phyloP scores from a whole-genome alignment of 92 coral and sea anemone genomes.

The Meandrina meandrites region DNA sequence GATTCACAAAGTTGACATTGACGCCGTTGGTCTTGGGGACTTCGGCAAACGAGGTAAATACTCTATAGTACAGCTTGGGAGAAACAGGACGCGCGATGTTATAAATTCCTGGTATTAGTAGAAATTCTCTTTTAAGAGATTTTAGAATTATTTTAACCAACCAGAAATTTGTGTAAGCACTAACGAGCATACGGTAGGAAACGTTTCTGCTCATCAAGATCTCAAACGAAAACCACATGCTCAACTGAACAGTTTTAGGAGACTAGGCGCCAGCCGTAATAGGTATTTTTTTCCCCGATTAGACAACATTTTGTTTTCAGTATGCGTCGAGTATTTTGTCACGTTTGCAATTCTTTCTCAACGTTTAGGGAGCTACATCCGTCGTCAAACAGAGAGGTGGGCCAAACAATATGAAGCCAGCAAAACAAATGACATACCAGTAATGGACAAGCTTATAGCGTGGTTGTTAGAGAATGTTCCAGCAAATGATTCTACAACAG shows the following conservation, averaged over 20 bases:
- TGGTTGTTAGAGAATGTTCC: constrained; percentile 82
- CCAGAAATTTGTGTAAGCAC: not conserved
- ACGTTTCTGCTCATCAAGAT: not conserved
- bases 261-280: not conserved
- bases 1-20: constrained; percentile 92
- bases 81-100: not conserved
- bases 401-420: constrained; percentile 94
- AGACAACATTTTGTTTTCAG: not conserved
- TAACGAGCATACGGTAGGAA: not conserved
- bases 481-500: constrained; percentile 79
- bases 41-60: constrained; percentile 85
- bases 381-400: constrained; percentile 92
- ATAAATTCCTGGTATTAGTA: not conserved
- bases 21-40: constrained; percentile 80
- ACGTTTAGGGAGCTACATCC: constrained; percentile 77
- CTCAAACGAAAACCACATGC: not conserved
- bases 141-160: not conserved
- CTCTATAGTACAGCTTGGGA: not conserved
- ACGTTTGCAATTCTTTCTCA: not conserved
- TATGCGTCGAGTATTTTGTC: not conserved
- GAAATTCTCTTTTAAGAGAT: not conserved
- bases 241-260: not conserved
- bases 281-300: not conserved
- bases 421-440: constrained; percentile 87
- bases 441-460: constrained; percentile 77